These are phyloP conservation scores for Hestina assimilis DNA, from an alignment of 1,140 invertebrate genomes.

Conservation along the genomic window DNA sequence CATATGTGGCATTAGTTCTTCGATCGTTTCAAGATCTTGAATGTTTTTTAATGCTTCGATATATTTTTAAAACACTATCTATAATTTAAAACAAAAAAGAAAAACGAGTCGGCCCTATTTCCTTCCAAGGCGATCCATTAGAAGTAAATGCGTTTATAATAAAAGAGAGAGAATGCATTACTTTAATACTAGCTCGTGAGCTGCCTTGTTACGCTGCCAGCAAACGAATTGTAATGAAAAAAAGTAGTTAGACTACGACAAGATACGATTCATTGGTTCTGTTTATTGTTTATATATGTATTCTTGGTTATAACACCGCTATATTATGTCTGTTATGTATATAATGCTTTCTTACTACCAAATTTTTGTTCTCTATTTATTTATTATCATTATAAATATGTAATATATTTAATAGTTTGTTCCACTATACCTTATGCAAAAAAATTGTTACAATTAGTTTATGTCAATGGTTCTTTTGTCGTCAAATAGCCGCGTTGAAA, in stretches of 20 bases:
- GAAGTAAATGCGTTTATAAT: conserved; percentile 64
- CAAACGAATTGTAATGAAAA: conserved; percentile 27
- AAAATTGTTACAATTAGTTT: too few species aligned
- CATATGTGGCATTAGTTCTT: too few species aligned
- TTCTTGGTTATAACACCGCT: too few species aligned
- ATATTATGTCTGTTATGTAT: too few species aligned
- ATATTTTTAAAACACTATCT: not conserved
- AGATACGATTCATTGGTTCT: not conserved
- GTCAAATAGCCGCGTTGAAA: too few species aligned
- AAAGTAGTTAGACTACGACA: conserved; percentile 12
- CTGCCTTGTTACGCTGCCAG: conserved; percentile 49
- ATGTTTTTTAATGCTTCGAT: not conserved
- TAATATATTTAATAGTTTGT: too few species aligned
- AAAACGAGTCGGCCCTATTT: conserved; percentile 1
- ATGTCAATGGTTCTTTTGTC: too few species aligned
- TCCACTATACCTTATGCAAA: too few species aligned
- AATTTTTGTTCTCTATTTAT: too few species aligned
- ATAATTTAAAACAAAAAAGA: not conserved
- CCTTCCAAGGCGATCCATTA: conserved; percentile 32
- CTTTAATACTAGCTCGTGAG: conserved; percentile 45
- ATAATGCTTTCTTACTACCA: too few species aligned
- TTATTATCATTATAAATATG: too few species aligned
- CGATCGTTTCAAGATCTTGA: too few species aligned
- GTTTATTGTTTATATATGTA: not conserved
- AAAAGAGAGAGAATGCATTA: conserved; percentile 60